Evolutionary conservation across 2,113 vertebrate genomes (phyloP), one percentile per base, ranked within the genome.

Genomic region (Cyphomyrus discorhynchus): DNA sequence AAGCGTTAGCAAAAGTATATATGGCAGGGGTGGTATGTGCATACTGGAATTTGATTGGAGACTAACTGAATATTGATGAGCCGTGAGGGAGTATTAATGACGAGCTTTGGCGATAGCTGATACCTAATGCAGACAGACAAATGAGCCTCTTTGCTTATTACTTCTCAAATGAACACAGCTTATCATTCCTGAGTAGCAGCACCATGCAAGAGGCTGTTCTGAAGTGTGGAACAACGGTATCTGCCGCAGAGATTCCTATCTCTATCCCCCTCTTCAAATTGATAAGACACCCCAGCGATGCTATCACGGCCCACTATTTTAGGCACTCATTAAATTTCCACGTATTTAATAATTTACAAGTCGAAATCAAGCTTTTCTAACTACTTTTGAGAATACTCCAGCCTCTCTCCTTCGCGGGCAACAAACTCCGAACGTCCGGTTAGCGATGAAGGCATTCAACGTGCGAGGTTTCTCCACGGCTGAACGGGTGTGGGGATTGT

Each of bases 41-140:
- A 74, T 49, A n/a, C 77, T 80, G 39, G 39, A 89, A 62, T 24
- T 39, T 58, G 35, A 42, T 89, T 85, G 31, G 88, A 53, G 88
- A 80, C 27, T 89, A 82, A 35, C 39, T 56, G 80, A 84, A 56
- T 58, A 89, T 46, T 89, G 77, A 89, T 46, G 53, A 56, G 52
- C 80, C 89, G 27, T 27, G 42, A 62, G 77, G 89, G 89, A 85
- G 77, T 89, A 89, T 89, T 89, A 89, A 89, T 89, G 77, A 85
- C 89, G 45, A 45, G 88, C 7, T 31, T 47, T 1, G 21, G 17
- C 13, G 89, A 84, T 46, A 89, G 46, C 24, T 58, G 89, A 89
- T 62, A 89, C 42, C 53, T 46, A 89, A 89, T 10, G 77, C 89
- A 56, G 88, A 83, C 74, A 56, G 88, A 56, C 3, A 83, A 89